phyloP scores from a whole-genome alignment of 2,888 invertebrate genomes.

The Lasioglossum oenotherae region DNA sequence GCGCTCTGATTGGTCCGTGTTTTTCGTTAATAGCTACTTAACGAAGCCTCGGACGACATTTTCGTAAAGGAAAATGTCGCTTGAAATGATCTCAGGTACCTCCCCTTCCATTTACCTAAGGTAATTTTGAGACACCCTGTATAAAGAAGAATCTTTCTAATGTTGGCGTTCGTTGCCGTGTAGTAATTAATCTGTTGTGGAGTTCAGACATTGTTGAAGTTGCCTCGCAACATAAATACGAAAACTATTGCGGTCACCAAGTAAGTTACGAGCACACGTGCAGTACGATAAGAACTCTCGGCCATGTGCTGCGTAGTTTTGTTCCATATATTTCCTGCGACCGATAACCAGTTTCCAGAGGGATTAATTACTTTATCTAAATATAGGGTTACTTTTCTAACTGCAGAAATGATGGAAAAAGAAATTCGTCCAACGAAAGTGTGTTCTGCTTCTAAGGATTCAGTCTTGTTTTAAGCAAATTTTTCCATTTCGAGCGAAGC shows the following conservation, averaged over 20 bases:
- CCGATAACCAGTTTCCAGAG: conserved; percentile 36
- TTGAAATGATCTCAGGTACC: no score
- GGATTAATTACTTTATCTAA: conserved; percentile 19
- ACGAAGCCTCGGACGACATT: no score
- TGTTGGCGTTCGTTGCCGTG: not conserved
- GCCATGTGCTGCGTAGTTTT: conserved; percentile 21
- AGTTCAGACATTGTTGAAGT: conserved; percentile 16
- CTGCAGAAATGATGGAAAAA: not conserved
- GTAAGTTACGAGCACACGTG: conserved; percentile 42
- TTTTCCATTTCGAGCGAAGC: not conserved
- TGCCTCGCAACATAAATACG: conserved; percentile 25
- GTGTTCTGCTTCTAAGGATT: not conserved
- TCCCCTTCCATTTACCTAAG: no score
- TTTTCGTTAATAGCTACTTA: no score
- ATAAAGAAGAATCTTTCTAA: not conserved
- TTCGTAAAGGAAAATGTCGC: no score
- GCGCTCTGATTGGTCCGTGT: no score
- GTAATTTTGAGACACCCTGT: no score
- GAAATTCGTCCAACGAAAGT: not conserved
- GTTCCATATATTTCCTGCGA: conserved; percentile 23
- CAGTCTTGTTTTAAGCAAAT: not conserved
- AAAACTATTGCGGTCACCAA: not conserved
- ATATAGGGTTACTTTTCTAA: no score
- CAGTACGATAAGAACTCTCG: conserved; percentile 50
- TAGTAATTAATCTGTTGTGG: not conserved